Conservation (phyloP, 1,140 invertebrate species). For the Galleria mellonella region DNA sequence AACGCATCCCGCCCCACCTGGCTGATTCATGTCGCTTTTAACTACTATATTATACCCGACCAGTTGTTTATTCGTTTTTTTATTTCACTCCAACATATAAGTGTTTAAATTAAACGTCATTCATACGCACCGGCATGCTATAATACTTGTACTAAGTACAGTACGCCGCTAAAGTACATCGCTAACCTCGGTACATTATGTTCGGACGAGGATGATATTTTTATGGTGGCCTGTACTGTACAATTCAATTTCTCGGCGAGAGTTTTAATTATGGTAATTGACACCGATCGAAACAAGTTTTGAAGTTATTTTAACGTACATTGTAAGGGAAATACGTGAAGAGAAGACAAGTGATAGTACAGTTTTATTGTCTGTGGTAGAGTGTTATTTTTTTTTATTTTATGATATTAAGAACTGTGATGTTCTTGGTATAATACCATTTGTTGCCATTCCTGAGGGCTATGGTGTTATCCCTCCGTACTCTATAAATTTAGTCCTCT, state of each 20-base stretch:
- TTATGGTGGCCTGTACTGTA: not conserved
- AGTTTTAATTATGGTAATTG: not conserved
- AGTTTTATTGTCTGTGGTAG: no score
- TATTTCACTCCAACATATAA: constrained; percentile 21
- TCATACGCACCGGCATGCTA: constrained; percentile 27
- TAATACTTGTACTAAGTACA: constrained; percentile 1
- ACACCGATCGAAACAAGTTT: no score
- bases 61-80: constrained; percentile 31
- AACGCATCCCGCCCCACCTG: constrained; percentile 39
- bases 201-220: not conserved
- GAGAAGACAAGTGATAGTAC: no score
- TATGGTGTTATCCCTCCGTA: no score
- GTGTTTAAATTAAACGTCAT: constrained; percentile 50
- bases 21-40: constrained; percentile 36
- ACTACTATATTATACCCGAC: constrained; percentile 36
- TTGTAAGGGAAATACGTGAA: no score
- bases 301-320: no score
- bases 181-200: no score
- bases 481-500: no score
- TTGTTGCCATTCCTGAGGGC: no score
- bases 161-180: not conserved
- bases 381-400: no score
- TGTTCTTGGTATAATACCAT: no score
- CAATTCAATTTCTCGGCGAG: constrained; percentile 6
- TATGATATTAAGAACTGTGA: no score